Percentiles rank a stretch among this genome's conserved stretches.
phyloP scores from a whole-genome alignment of 2,113 vertebrate genomes.

The Calidris pygmaea region DNA sequence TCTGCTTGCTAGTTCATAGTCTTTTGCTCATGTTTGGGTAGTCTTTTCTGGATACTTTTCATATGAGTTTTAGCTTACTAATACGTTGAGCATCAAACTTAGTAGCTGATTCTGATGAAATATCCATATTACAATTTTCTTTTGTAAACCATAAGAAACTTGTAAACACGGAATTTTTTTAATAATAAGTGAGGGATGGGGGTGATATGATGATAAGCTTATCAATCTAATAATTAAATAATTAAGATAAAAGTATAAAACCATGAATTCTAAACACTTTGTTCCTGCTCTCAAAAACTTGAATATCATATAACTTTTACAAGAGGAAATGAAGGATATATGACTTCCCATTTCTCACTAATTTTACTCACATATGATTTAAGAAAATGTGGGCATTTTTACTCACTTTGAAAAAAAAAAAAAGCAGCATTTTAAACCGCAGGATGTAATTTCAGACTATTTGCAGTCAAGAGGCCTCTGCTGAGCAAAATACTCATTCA shows the following conservation, averaged over 20 bases:
- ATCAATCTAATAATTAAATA: background rate
- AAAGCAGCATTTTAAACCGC: constrained; percentile 64
- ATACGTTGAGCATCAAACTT: background rate
- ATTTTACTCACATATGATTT: background rate
- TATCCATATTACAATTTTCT: background rate
- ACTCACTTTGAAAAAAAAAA: background rate
- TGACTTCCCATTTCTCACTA: background rate
- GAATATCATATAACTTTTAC: background rate
- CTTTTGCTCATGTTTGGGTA: background rate
- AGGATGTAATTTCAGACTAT: constrained; percentile 74
- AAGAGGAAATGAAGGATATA: background rate
- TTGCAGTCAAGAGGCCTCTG: constrained; percentile 75
- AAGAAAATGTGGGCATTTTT: constrained; percentile 22
- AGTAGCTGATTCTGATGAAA: background rate
- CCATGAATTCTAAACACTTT: background rate
- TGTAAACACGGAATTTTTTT: background rate
- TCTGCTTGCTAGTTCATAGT: background rate
- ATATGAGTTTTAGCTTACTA: background rate
- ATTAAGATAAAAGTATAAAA: background rate
- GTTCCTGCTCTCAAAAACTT: background rate
- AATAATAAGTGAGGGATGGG: background rate
- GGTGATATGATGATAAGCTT: background rate
- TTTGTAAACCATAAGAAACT: background rate
- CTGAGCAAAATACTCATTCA: constrained; percentile 76
- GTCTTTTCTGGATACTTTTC: background rate